Base-by-base conservation (phyloP, 2,797 vertebrate genomes). In the Melanotaenia maccullochi region DNA sequence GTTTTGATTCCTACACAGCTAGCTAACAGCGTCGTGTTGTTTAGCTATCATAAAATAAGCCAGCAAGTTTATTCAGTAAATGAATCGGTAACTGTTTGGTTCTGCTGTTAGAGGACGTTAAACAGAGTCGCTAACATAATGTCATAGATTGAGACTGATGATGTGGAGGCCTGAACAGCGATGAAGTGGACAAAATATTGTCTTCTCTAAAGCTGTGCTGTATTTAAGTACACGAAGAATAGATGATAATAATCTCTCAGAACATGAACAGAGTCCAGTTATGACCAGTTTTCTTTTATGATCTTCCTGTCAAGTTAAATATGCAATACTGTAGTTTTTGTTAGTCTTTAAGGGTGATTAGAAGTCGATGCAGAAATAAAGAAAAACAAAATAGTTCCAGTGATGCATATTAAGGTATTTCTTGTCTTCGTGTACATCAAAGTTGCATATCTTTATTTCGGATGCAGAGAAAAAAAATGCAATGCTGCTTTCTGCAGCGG, bases 11-110 rank as follows among this genome's bases (percentile, higher is more conserved):
- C 35, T 35, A 0, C 55, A 51, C 62, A 33, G 86, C 82, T 82
- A 85, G 86, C 89, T 81, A 71, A 58, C 69, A n/a, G 66, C 65
- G 32, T 62, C 56, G 5, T 24, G 36, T 49, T 49, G 32, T 70
- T 33, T 51, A 42, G 71, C 72, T 65, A 72, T 57, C 20, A 11
- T 47, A 44, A 60, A 60, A 12, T 28, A 5, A 42, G 1, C 38
- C 2, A 3, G 18, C 2, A 9, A 6, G 35, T 25, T 11, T 13
- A 9, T 54, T 38, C 4, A n/a, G 8, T 5, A 12, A 36, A 28
- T 3, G 0, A 1, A 42, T 20, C 22, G 5, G 5, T 6, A n/a
- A 59, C 54, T 3, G 9, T 24, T 36, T 61, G 4, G 6, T 13
- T 25, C 36, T 1, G 1, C 42, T 2, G 0, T 20, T 5, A 20